A percentile compares a stretch with the other conserved stretches of the same genome.
Conservation (phyloP, 30 jellyfish, hydroid and myxozoan genomes). For the Haliclystus octoradiatus region DNA sequence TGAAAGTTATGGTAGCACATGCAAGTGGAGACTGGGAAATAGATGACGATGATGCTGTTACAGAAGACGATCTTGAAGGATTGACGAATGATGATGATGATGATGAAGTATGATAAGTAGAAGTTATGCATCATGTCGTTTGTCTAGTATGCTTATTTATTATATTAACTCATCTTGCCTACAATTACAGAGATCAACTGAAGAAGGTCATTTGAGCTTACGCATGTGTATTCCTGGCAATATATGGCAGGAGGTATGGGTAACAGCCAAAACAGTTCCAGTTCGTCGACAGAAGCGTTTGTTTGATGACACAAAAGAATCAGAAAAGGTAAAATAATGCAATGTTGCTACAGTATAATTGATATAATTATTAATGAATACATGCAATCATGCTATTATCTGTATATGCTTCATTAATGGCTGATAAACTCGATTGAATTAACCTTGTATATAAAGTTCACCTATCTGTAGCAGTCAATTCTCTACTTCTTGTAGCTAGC, state of each 20-base stretch:
- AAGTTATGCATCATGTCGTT: background rate
- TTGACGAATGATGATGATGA: conserved; percentile 1
- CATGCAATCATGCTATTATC: no score
- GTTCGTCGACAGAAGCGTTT: conserved; percentile 69
- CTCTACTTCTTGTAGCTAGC: no score
- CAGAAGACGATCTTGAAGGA: conserved; percentile 19
- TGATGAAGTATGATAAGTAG: background rate
- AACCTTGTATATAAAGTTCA: no score
- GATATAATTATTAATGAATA: no score
- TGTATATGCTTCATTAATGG: no score
- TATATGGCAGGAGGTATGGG: conserved; percentile 87
- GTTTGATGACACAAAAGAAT: conserved; percentile 89
- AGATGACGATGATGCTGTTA: conserved; percentile 34
- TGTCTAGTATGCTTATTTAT: background rate
- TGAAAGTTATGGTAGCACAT: no score
- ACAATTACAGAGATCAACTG: conserved; percentile 16
- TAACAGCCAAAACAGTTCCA: conserved; percentile 53
- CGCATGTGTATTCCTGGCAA: conserved; percentile 97
- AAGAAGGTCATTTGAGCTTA: conserved; percentile 76
- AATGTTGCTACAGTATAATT: no score
- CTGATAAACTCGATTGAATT: no score
- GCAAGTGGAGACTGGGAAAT: conserved; percentile 55
- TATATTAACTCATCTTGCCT: background rate
- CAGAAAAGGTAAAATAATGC: conserved; percentile 54
- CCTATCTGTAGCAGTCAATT: no score